Base-by-base conservation (phyloP, 2,888 invertebrate species). In the Eucera pruinosa region DNA sequence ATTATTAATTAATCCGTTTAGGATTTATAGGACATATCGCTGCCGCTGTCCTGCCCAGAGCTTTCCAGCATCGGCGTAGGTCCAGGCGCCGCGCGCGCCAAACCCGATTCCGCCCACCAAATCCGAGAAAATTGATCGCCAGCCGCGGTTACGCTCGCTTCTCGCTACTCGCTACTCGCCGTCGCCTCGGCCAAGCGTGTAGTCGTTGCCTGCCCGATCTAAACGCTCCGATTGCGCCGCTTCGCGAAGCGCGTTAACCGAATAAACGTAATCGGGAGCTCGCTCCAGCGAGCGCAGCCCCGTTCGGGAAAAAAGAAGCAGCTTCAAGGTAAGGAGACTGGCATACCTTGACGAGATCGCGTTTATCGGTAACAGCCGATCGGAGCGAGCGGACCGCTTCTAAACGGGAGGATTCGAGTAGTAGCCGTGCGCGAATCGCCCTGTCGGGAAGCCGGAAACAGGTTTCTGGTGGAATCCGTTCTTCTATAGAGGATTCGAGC, bases 1-100 rank as follows among this genome's bases (percentile, higher is more conserved):
- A 84, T 84, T 84, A 85, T 85, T 85, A 85, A 85, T 85, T 85
- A 85, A 85, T 85, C 85, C 78, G 85, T 83, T 85, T 83, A 85
- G 80, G 81, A 85, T 81, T 81, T 85, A 83, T 83, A 83, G 81
- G 78, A 76, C 70, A 62, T 66, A 82, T 84, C 74, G 76, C 55
- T 47, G 66, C 71, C 61, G 57, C 39, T 80, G 65, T 64, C 78
- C 68, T n/a, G 43, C 27, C 27, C 78, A 50, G 45, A 45, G 64
- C 62, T 62, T 30, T 41, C 50, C 36, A 36, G 11, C 54, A 30
- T 2, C 45, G 33, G 23, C 39, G n/a, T 20, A n/a, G n/a, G n/a
- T 0, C 52, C 27, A 30, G 15, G n/a, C n/a, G 11, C 20, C 25
- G 2, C 54, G 23, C 11, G 15, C n/a, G 20, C 20, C 41, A 2